Percentiles rank a stretch among this genome's conserved stretches.
Evolutionary conservation across 2,888 invertebrate genomes (phyloP).

Genomic region (Paralinhomoeus sp.): DNA sequence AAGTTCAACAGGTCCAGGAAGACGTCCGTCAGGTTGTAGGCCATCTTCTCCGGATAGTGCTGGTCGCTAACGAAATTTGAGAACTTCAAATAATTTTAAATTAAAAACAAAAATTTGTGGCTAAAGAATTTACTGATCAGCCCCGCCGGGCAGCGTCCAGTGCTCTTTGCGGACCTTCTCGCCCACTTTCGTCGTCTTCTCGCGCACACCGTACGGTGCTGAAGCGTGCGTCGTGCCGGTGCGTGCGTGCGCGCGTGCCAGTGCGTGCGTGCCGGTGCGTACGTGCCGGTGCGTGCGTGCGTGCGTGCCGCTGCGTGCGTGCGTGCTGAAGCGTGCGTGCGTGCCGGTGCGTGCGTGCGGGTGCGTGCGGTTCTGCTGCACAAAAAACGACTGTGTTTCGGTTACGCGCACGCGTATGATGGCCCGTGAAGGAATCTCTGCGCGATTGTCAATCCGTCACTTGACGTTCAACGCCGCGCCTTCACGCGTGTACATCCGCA

Average conservation of each 20-base stretch:
- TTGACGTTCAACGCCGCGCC: too few relatives aligned
- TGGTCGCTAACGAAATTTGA: constrained; percentile 18
- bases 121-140: constrained; percentile 8
- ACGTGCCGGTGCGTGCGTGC: too few relatives aligned
- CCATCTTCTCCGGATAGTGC: constrained; percentile 39
- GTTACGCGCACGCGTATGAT: too few relatives aligned
- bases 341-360: too few relatives aligned
- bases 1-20: constrained; percentile 62
- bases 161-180: constrained; percentile 13
- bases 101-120: not conserved
- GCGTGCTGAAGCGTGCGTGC: too few relatives aligned
- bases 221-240: constrained; percentile 10
- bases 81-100: not conserved
- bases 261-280: too few relatives aligned
- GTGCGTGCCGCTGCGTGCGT: too few relatives aligned
- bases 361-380: too few relatives aligned
- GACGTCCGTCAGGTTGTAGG: constrained; percentile 57
- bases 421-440: too few relatives aligned
- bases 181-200: constrained; percentile 66
- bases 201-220: constrained; percentile 95
- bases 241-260: not conserved
- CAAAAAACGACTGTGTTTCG: too few relatives aligned
- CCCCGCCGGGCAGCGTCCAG: constrained; percentile 10
- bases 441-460: too few relatives aligned
- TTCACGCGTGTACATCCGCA: too few relatives aligned